Evolutionary conservation across 2,113 vertebrate species (phyloP), one percentile per base, ranked within the genome.

Genomic region (Pedionomus torquatus): DNA sequence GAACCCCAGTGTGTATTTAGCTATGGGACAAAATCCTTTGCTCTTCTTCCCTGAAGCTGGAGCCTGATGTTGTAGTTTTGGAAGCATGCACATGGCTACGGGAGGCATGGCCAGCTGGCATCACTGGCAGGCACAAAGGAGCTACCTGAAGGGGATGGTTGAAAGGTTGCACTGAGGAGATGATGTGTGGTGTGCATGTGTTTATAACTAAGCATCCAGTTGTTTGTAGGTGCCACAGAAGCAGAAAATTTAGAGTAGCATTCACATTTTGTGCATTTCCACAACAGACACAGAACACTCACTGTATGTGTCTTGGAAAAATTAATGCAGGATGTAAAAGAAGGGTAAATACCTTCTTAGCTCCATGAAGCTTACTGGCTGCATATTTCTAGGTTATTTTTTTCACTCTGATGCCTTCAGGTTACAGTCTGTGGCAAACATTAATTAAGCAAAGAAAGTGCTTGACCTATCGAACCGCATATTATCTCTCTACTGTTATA

Each of bases 401-500:
- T 90, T 70, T 46, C 20, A 70, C 35, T 5, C 21, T 31, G 4
- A 60, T 65, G 61, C 20, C 44, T 89, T 86, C 49, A 58, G 51
- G 17, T 80, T 92, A 83, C 54, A 66, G 71, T 26, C 26, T 86
- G 79, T 55, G 65, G 52, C 63, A 95, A 94, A 90, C 65, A 96
- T 85, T 97, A 92, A 90, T 95, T 87, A 95, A 89, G 54, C 33
- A 87, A 90, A 92, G 77, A 87, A 74, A 83, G 33, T 76, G 30
- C 31, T 89, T 91, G 87, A 92, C 89, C 90, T 97, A 85, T 92
- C 92, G 96, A 91, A 60, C 65, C 63, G 18, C 43, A 16, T 91
- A 20, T 46, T 46, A 46, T 46, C 17, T 46, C 46, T 86, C 72
- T 55, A 64, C 44, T 61, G 65, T 90, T 91, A 84, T 87, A 92